Evolutionary conservation across 2,888 invertebrate genomes (phyloP).

Genomic region (Parnassius mnemosyne): DNA sequence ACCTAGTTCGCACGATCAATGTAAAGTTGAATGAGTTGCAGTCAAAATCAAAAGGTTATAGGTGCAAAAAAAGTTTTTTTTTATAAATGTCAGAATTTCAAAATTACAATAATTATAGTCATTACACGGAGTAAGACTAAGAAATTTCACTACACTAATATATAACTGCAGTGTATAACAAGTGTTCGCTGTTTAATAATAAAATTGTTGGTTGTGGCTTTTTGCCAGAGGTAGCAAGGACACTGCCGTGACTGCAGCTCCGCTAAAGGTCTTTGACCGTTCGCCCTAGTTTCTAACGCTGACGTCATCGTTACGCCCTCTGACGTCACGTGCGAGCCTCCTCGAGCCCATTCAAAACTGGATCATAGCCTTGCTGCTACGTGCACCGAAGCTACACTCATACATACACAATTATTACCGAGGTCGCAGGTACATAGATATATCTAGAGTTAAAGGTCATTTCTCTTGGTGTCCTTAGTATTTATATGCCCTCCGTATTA

Average conservation of each 20-base stretch:
- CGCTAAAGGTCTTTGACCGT: constrained; percentile 62
- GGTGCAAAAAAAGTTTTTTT: not conserved
- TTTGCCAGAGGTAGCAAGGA: constrained; percentile 37
- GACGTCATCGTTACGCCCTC: constrained; percentile 75
- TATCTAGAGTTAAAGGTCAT: constrained; percentile 52
- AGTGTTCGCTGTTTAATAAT: not conserved
- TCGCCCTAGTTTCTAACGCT: constrained; percentile 65
- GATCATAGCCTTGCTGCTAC: constrained; percentile 62
- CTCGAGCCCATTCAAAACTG: constrained; percentile 74
- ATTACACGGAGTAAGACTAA: no score
- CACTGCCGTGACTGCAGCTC: constrained; percentile 57
- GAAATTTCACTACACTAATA: no score
- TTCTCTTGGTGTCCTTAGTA: constrained; percentile 48
- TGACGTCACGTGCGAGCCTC: constrained; percentile 72
- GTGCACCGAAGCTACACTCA: constrained; percentile 41
- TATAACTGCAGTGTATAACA: no score
- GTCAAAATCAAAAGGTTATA: constrained; percentile 12
- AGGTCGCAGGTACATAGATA: constrained; percentile 46
- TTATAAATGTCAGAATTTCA: no score
- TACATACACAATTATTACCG: constrained; percentile 41
- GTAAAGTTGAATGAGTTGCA: constrained; percentile 43
- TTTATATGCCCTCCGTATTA: constrained; percentile 37
- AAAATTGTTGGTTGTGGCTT: constrained; percentile 7
- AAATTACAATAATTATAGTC: no score
- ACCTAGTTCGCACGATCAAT: constrained; percentile 72